Conservation (phyloP, 1,140 invertebrate genomes). For the Ceratina australensis region DNA sequence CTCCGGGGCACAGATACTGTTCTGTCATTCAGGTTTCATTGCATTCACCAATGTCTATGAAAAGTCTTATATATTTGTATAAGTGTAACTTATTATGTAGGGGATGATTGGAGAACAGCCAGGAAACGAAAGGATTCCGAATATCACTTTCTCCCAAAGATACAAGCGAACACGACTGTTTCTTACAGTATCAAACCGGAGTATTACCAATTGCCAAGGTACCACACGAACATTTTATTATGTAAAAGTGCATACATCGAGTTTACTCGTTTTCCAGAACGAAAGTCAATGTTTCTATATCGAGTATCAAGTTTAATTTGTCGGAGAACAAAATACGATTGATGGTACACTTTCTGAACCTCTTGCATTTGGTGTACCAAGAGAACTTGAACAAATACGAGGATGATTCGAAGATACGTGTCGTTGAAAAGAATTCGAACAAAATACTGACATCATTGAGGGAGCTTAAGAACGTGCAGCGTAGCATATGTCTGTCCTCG, state of each 20-base stretch:
- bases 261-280: slow-evolving; percentile 80
- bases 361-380: slow-evolving; percentile 78
- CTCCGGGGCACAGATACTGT: slow-evolving; percentile 83
- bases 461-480: slow-evolving; percentile 65
- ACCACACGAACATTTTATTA: slow-evolving; percentile 40
- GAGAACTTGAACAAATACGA: slow-evolving; percentile 43
- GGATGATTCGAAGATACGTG: neutral
- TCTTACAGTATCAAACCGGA: slow-evolving; percentile 89
- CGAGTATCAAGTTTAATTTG: slow-evolving; percentile 87
- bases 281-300: slow-evolving; percentile 88
- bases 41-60: neutral
- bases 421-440: neutral
- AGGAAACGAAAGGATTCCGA: slow-evolving; percentile 87
- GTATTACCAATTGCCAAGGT: slow-evolving; percentile 86
- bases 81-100: slow-evolving; percentile 65
- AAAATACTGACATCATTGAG: slow-evolving; percentile 47
- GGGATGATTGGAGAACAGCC: slow-evolving; percentile 88
- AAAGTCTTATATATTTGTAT: neutral
- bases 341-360: slow-evolving; percentile 85
- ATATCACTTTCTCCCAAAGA: slow-evolving; percentile 87
- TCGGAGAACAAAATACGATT: slow-evolving; percentile 86
- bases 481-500: slow-evolving; percentile 67
- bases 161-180: slow-evolving; percentile 85
- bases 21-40: slow-evolving; percentile 68
- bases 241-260: neutral